These are phyloP conservation scores for Hypothenemus hampei DNA, from an alignment of 1,140 invertebrate species.

Conservation along the genomic window DNA sequence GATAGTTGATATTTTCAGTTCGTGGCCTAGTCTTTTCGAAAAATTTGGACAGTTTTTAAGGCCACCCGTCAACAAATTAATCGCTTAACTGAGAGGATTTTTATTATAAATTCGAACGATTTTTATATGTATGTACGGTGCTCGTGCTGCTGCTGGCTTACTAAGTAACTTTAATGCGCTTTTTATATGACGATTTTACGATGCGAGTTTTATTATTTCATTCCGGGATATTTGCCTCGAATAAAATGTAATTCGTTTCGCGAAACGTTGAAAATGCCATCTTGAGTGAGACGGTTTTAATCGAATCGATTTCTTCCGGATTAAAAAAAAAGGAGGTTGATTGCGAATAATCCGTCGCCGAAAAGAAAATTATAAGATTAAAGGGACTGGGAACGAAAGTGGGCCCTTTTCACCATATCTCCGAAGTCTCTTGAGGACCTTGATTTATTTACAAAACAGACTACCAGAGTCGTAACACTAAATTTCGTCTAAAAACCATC, in stretches of 20 bases:
- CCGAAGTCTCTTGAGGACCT: conserved; percentile 10
- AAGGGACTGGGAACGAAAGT: conserved; percentile 22
- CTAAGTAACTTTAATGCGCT: conserved; percentile 15
- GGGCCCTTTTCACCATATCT: conserved; percentile 6
- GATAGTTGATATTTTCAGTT: no score
- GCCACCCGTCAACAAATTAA: conserved; percentile 4
- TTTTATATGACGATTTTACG: conserved; percentile 15
- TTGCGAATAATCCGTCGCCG: conserved; percentile 26
- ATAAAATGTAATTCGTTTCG: conserved; percentile 17
- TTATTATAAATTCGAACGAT: conserved; percentile 15
- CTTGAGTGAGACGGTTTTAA: no score
- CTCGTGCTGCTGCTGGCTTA: conserved; percentile 10
- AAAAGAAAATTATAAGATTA: conserved; percentile 28
- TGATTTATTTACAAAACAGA: not conserved
- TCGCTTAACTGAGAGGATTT: conserved; percentile 4
- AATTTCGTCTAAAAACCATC: not conserved
- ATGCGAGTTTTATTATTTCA: conserved; percentile 14
- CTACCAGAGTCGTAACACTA: not conserved
- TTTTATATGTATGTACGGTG: conserved; percentile 11
- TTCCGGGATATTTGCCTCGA: conserved; percentile 16
- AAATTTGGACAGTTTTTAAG: no score
- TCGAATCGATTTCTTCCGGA: not conserved
- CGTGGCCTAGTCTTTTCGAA: no score
- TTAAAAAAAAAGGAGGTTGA: conserved; percentile 16
- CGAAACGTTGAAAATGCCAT: no score